Conservation (phyloP, 2,113 vertebrate genomes). For the Crotalus tigris region DNA sequence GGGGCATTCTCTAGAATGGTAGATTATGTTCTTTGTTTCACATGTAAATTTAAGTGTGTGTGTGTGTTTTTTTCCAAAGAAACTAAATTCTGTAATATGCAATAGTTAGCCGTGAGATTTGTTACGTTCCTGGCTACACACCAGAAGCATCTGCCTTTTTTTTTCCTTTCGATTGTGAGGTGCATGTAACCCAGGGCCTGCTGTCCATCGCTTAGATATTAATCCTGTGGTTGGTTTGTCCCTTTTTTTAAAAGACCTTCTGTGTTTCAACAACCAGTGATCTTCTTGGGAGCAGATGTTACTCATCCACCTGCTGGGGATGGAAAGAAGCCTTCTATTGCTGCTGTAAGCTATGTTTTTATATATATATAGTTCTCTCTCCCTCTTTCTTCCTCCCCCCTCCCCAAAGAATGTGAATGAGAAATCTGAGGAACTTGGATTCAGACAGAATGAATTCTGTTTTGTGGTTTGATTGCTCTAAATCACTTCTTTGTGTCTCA, state of each 20-base stretch:
- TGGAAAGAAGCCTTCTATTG: constrained; percentile 98
- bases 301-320: constrained; percentile 98
- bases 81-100: not conserved
- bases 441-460: not conserved
- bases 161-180: constrained; percentile 5
- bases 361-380: not conserved
- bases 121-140: not conserved
- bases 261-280: constrained; percentile 99
- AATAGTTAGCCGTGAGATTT: not conserved
- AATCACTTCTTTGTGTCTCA: not conserved
- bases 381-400: not conserved
- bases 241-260: constrained; percentile 82
- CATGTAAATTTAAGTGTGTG: not conserved
- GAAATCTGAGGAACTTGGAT: constrained; percentile 7
- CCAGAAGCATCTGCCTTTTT: not conserved
- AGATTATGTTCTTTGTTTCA: not conserved
- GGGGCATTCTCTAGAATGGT: not conserved
- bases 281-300: constrained; percentile 98
- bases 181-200: not conserved
- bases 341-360: constrained; percentile 81
- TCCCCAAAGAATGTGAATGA: not conserved
- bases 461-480: not conserved
- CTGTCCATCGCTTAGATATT: not conserved
- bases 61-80: no score
- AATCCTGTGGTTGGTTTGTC: constrained; percentile 47